phyloP scores from a whole-genome alignment of 2,113 vertebrate species.

The Arizona elegans region DNA sequence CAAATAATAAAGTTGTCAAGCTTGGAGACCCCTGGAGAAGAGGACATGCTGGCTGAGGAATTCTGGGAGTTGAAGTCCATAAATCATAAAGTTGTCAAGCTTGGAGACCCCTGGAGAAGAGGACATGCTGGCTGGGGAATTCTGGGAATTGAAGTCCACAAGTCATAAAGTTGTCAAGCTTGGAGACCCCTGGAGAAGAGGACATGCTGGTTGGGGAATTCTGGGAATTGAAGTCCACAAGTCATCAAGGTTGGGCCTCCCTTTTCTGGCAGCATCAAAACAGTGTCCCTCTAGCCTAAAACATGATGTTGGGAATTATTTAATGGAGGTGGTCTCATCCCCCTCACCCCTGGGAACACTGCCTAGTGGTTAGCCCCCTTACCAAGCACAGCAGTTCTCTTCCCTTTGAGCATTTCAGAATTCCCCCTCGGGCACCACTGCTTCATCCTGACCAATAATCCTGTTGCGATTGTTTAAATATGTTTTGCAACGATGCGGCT shows the following conservation, averaged over 20 bases:
- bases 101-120: no score
- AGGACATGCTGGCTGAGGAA: no score
- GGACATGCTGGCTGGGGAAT: not conserved
- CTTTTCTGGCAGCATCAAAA: not conserved
- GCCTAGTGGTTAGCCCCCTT: no score
- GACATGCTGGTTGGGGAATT: no score
- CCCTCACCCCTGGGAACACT: not conserved
- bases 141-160: not conserved
- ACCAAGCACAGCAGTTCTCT: not conserved
- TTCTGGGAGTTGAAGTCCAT: no score
- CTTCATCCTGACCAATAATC: not conserved
- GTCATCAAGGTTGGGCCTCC: no score
- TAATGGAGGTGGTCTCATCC: not conserved
- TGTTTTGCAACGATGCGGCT: not conserved
- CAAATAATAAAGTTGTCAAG: no score
- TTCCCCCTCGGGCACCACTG: not conserved
- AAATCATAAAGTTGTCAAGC: no score
- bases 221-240: no score
- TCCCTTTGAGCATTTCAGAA: not conserved
- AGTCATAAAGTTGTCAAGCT: no score
- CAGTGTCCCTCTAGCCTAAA: not conserved
- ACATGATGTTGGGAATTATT: not conserved
- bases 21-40: no score
- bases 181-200: no score
- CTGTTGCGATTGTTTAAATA: not conserved